Base-by-base conservation (phyloP, 2,113 vertebrate species). In the Callospermophilus lateralis region DNA sequence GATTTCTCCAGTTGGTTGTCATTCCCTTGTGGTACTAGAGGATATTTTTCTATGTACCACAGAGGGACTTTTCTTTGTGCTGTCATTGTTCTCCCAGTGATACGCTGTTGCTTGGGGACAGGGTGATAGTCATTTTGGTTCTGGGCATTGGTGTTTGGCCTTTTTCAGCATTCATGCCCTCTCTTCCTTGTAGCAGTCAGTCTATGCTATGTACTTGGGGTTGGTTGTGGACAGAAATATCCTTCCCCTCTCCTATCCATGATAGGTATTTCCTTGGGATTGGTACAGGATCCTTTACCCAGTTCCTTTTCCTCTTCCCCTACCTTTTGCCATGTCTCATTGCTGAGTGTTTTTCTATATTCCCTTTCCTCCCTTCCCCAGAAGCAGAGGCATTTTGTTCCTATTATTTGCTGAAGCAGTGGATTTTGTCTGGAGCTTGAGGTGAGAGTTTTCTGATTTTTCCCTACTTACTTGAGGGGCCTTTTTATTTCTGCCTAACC, bases 261-360 rank as follows among this genome's bases (percentile, higher is more conserved):
- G n/a, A n/a, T 87, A 68, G 39, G 77, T 86, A 51, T 76, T 24
- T 76, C 6, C 24, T 88, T 91, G 63, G 20, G 76, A 39, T 87
- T 77, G 51, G 63, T 65, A 7, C 28, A 78, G 65, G 26, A 79
- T 84, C 63, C n/a, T 45, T 78, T 78, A 26, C 15, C n/a, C 3
- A 51, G 12, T 34, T 65, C 67, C 55, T 70, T 86, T 84, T 78
- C 65, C 53, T 67, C 15, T 13, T 73, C 12, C 28, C 2, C 55
- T 89, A 19, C 65, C 72, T 45, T 92, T 93, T 93, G n/a, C 89
- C n/a, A 9, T 92, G 89, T 92, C 45, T 53, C 55, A 63, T 39
- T 19, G 15, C 17, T 79, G 65, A 79, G 45, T 91, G 53, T 94
- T 37, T 86, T 96, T 81, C 78, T 83, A 42, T 53, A 11, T 17